phyloP scores from a whole-genome alignment of 2,888 invertebrate genomes.

The Marasmarcha lunaedactyla region DNA sequence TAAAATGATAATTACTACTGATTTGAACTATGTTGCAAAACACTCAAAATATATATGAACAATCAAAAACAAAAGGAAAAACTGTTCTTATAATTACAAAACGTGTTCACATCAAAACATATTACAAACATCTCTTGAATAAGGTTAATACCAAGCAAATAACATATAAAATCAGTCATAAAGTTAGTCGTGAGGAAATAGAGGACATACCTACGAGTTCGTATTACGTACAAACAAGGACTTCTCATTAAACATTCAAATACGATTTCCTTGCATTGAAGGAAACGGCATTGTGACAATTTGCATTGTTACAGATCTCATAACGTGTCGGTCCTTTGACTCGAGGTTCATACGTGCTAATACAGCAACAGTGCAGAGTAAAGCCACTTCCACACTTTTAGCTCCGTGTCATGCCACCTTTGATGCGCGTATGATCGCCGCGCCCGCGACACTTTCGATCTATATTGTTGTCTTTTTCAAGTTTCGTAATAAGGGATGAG shows the following conservation, averaged over 20 bases:
- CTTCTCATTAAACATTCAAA: slow-evolving; percentile 63
- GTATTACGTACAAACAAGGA: slow-evolving; percentile 31
- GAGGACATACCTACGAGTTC: slow-evolving; percentile 12
- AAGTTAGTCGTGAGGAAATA: neutral
- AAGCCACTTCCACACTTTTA: slow-evolving; percentile 61
- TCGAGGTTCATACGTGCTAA: slow-evolving; percentile 26
- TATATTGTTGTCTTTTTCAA: slow-evolving; percentile 72
- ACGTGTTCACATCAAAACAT: too few relatives aligned
- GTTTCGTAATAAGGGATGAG: slow-evolving; percentile 71
- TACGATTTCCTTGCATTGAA: slow-evolving; percentile 54
- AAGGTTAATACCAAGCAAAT: too few relatives aligned
- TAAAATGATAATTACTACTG: too few relatives aligned
- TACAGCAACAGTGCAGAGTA: slow-evolving; percentile 18
- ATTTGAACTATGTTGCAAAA: too few relatives aligned
- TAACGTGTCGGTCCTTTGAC: slow-evolving; percentile 64
- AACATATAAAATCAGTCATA: neutral
- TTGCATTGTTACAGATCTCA: slow-evolving; percentile 65
- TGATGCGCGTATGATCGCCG: slow-evolving; percentile 69
- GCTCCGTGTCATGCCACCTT: slow-evolving; percentile 56
- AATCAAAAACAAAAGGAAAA: too few relatives aligned
- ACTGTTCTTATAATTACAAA: too few relatives aligned
- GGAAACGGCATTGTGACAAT: slow-evolving; percentile 65
- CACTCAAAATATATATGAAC: too few relatives aligned
- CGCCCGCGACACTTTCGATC: slow-evolving; percentile 69
- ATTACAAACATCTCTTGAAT: too few relatives aligned